Evolutionary conservation across 1,140 invertebrate genomes (phyloP).

Genomic region (Drosophila funebris): DNA sequence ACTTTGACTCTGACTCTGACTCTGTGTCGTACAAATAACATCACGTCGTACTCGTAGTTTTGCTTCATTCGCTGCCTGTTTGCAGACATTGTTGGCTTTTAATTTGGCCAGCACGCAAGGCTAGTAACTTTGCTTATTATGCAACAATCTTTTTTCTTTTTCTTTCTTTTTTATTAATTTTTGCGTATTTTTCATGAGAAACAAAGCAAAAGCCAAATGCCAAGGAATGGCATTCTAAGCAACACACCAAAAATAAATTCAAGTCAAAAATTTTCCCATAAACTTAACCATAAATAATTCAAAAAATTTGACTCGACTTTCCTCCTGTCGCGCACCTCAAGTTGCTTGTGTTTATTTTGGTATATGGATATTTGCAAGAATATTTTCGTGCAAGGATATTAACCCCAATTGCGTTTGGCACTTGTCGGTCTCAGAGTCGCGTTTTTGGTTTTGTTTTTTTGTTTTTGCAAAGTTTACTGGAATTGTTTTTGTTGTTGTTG

Average conservation of each 20-base stretch:
- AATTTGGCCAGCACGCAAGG: conserved; percentile 72
- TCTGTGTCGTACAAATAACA: conserved; percentile 62
- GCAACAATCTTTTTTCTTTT: conserved; percentile 41
- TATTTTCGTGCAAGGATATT: conserved; percentile 79
- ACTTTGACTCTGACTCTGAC: not conserved
- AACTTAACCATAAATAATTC: conserved; percentile 81
- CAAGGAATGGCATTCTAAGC: conserved; percentile 42
- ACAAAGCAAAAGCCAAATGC: conserved; percentile 3
- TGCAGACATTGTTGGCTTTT: conserved; percentile 79
- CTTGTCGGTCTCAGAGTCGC: conserved; percentile 53
- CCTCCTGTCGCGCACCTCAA: not conserved
- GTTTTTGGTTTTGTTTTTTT: conserved; percentile 19
- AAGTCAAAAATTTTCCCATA: conserved; percentile 77
- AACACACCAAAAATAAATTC: conserved; percentile 64
- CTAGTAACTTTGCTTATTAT: conserved; percentile 68
- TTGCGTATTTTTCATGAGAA: conserved; percentile 69
- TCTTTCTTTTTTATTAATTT: conserved; percentile 66
- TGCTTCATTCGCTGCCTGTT: conserved; percentile 67
- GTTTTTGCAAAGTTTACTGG: no score
- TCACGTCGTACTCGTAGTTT: conserved; percentile 74
- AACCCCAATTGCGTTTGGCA: conserved; percentile 79
- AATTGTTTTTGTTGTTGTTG: not conserved
- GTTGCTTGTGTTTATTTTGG: not conserved
- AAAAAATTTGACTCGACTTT: conserved; percentile 55
- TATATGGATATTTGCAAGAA: conserved; percentile 43